Percentiles rank a stretch among this genome's conserved stretches.
These are phyloP conservation scores for Drosophila sordidula DNA, from an alignment of 2,888 invertebrate genomes.

Conservation along the genomic window DNA sequence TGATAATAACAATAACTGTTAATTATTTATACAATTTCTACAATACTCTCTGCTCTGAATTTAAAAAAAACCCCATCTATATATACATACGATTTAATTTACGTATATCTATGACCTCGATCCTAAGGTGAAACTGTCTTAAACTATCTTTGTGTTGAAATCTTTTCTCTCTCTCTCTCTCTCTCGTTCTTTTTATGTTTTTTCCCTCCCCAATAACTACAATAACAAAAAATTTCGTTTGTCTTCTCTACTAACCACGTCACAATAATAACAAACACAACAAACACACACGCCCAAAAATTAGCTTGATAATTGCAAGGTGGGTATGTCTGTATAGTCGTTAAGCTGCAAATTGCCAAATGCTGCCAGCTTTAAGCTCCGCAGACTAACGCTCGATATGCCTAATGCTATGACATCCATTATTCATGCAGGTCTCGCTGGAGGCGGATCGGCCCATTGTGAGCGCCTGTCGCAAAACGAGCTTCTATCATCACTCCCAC, in stretches of 20 bases:
- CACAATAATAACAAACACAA: constrained; percentile 29
- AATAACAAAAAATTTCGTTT: constrained; percentile 30
- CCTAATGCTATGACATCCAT: constrained; percentile 31
- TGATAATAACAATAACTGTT: background rate
- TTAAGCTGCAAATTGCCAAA: constrained; percentile 4
- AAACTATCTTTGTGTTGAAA: constrained; percentile 63
- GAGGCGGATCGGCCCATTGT: constrained; percentile 84
- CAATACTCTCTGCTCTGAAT: background rate
- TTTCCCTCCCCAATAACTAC: constrained; percentile 27
- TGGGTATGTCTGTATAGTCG: constrained; percentile 55
- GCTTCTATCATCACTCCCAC: constrained; percentile 82
- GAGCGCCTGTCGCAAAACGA: constrained; percentile 83
- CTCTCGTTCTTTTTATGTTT: constrained; percentile 26
- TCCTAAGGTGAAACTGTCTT: constrained; percentile 24
- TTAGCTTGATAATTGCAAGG: constrained; percentile 79
- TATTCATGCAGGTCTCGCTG: constrained; percentile 83
- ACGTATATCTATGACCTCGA: constrained; percentile 22
- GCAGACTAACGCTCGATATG: background rate
- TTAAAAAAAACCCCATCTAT: too few species aligned
- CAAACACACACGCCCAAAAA: constrained; percentile 41
- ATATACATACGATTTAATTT: constrained; percentile 2
- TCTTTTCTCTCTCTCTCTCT: constrained; percentile 38
- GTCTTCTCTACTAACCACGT: constrained; percentile 26
- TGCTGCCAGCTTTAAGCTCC: background rate
- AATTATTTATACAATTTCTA: background rate